Conservation (phyloP, 1,140 invertebrate genomes). For the Drosophila sproati region DNA sequence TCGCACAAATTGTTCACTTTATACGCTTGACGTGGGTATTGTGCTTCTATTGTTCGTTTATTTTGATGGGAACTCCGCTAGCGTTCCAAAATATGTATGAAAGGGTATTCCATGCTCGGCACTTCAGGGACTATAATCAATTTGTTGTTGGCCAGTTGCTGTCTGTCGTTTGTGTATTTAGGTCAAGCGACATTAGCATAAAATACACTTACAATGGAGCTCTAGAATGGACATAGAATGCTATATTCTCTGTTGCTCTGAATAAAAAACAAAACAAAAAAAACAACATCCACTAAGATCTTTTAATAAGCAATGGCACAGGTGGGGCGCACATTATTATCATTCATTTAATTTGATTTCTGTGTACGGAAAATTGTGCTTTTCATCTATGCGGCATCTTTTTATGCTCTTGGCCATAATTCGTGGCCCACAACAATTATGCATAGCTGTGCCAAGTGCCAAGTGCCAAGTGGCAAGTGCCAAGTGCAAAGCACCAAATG, state of each 20-base stretch:
- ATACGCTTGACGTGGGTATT: not conserved
- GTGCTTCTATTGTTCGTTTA: not conserved
- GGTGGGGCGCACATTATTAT: conserved; percentile 29
- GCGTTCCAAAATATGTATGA: too few species aligned
- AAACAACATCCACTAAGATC: conserved; percentile 6
- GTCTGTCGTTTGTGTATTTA: conserved; percentile 24
- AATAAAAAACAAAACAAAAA: not conserved
- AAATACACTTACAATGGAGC: conserved; percentile 32
- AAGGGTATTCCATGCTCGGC: not conserved
- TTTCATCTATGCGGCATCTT: conserved; percentile 33
- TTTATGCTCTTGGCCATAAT: conserved; percentile 47
- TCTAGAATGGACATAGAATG: not conserved
- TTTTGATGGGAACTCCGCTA: not conserved
- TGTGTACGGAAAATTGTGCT: not conserved
- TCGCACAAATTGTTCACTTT: not conserved
- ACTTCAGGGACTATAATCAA: not conserved
- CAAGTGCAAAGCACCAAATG: conserved; percentile 48
- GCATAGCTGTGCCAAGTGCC: conserved; percentile 68
- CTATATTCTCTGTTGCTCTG: not conserved
- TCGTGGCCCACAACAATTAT: conserved; percentile 38
- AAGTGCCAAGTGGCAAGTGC: conserved; percentile 29
- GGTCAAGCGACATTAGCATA: conserved; percentile 50
- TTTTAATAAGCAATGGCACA: conserved; percentile 30
- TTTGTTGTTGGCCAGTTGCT: not conserved
- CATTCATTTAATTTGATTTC: conserved; percentile 55